phyloP scores from a whole-genome alignment of 2,888 invertebrate genomes.

The Capitulum mitella region DNA sequence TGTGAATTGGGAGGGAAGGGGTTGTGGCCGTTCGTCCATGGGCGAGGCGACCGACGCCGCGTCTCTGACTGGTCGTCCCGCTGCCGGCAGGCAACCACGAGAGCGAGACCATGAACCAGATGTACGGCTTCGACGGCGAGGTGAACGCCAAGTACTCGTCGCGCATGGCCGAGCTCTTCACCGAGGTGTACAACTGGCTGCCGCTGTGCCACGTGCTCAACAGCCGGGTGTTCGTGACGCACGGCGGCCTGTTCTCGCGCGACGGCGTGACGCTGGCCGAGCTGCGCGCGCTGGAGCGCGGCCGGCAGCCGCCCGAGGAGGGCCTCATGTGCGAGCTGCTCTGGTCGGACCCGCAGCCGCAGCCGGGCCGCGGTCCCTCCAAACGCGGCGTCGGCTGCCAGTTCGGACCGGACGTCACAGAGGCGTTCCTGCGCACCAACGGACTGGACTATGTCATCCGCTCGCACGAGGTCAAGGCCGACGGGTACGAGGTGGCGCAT shows the following conservation, averaged over 20 bases:
- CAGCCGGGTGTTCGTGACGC: constrained; percentile 76
- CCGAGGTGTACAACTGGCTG: constrained; percentile 96
- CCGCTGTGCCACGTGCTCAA: constrained; percentile 95
- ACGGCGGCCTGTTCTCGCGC: constrained; percentile 88
- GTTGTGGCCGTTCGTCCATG: too few relatives aligned
- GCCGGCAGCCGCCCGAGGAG: constrained; percentile 94
- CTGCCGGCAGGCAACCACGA: constrained; percentile 36
- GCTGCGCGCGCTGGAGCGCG: constrained; percentile 77
- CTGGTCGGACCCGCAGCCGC: constrained; percentile 97
- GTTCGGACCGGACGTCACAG: constrained; percentile 96
- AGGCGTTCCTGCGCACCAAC: constrained; percentile 72
- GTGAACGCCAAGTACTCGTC: constrained; percentile 90
- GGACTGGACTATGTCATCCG: constrained; percentile 87
- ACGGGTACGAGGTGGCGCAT: constrained; percentile 92
- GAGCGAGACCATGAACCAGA: constrained; percentile 92
- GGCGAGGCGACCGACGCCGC: background rate
- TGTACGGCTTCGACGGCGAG: constrained; percentile 99
- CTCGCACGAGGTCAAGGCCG: constrained; percentile 87
- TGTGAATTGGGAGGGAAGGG: too few relatives aligned
- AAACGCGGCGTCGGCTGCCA: constrained; percentile 97
- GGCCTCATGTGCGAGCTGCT: constrained; percentile 96
- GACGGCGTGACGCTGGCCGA: constrained; percentile 91
- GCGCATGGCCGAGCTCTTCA: constrained; percentile 95
- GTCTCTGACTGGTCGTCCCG: background rate
- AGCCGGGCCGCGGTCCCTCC: constrained; percentile 78